Conservation (phyloP, 2,888 invertebrate species). For the Epinotia ramella region DNA sequence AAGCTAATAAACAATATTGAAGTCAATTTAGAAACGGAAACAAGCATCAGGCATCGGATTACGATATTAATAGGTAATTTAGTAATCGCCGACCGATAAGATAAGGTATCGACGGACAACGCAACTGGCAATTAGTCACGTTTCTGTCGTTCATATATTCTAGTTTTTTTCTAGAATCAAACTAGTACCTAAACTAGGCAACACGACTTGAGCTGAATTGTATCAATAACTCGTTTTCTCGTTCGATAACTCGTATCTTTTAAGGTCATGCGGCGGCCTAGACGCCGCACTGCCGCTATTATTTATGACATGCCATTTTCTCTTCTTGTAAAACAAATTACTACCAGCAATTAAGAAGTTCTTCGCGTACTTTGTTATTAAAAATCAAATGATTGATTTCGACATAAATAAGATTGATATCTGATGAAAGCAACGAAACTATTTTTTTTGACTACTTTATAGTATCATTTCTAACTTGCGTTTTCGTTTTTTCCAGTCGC, state of each 20-base stretch:
- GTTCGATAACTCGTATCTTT: constrained; percentile 45
- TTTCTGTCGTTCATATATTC: constrained; percentile 2
- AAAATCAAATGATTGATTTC: constrained; percentile 24
- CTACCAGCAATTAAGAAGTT: constrained; percentile 15
- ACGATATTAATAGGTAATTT: constrained; percentile 33
- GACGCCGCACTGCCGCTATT: constrained; percentile 26
- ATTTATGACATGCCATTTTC: constrained; percentile 23
- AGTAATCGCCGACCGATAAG: constrained; percentile 35
- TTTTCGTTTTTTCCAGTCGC: constrained; percentile 74
- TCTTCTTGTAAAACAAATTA: constrained; percentile 8
- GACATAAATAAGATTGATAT: constrained; percentile 30
- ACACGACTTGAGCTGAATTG: constrained; percentile 29
- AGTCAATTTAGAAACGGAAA: constrained; percentile 20
- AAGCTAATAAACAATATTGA: neutral
- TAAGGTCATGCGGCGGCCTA: constrained; percentile 41
- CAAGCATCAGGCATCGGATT: constrained; percentile 25
- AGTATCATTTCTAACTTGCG: neutral
- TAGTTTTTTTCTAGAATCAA: constrained; percentile 24
- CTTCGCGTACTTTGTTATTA: constrained; percentile 26
- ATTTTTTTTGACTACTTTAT: neutral
- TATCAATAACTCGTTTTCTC: constrained; percentile 44
- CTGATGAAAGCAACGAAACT: constrained; percentile 34
- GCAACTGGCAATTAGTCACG: constrained; percentile 40
- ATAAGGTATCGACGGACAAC: constrained; percentile 34
- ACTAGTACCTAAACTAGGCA: constrained; percentile 35